Conservation (phyloP, 2,888 invertebrate genomes). For the Aphodius sticticus region DNA sequence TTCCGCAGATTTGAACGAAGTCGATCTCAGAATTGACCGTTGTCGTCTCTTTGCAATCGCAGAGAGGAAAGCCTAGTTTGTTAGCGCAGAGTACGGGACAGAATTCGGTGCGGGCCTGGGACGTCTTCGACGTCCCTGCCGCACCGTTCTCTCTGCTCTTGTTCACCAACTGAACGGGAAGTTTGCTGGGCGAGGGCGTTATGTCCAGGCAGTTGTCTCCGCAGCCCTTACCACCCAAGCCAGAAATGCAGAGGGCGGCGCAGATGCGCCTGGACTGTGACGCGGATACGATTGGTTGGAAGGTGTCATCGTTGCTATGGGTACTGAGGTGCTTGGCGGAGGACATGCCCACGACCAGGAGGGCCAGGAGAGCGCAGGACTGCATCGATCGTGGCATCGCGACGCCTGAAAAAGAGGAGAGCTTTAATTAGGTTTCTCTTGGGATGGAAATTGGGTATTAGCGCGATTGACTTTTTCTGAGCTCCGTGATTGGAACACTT, state of each 20-base stretch:
- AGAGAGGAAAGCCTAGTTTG: conserved; percentile 66
- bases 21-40: conserved; percentile 49
- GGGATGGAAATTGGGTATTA: conserved; percentile 9
- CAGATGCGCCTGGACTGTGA: conserved; percentile 57
- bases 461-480: neutral
- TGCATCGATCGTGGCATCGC: conserved; percentile 13
- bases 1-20: conserved; percentile 63
- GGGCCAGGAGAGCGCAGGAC: conserved; percentile 42
- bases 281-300: conserved; percentile 54
- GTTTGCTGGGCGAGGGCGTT: conserved; percentile 61
- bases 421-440: conserved; percentile 20
- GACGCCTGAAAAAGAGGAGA: neutral
- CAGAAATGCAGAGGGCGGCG: conserved; percentile 57
- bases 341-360: conserved; percentile 50
- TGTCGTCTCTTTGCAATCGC: conserved; percentile 57
- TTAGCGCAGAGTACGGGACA: conserved; percentile 70
- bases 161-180: conserved; percentile 46
- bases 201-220: conserved; percentile 63
- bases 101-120: conserved; percentile 63
- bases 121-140: conserved; percentile 54
- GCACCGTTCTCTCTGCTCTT: conserved; percentile 38
- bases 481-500: conserved; percentile 8
- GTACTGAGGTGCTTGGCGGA: conserved; percentile 44
- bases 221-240: conserved; percentile 66
- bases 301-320: conserved; percentile 49